phyloP scores from a whole-genome alignment of 2,113 vertebrate genomes.

The Stigmatopora nigra region DNA sequence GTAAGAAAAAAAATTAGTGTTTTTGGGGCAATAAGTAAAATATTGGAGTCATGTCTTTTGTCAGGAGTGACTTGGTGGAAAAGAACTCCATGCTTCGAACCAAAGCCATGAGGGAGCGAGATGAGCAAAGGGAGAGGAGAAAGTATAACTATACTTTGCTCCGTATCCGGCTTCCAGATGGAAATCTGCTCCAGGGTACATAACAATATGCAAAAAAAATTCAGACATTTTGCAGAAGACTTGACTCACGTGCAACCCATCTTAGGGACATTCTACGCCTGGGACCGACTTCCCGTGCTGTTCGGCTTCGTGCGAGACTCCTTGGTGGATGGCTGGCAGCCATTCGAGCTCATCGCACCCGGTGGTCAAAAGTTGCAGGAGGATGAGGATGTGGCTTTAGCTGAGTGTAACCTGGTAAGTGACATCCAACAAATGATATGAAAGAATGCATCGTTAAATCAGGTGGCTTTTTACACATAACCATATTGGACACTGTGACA shows the following conservation, averaged over 20 bases:
- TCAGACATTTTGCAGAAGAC: not conserved
- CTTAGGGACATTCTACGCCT: slow-evolving; percentile 85
- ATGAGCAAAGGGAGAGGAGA: slow-evolving; percentile 82
- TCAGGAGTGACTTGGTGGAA: slow-evolving; percentile 79
- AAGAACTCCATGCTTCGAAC: slow-evolving; percentile 82
- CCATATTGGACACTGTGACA: too few species aligned
- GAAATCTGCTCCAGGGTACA: slow-evolving; percentile 83
- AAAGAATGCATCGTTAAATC: not conserved
- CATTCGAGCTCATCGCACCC: slow-evolving; percentile 83
- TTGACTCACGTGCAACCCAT: not conserved
- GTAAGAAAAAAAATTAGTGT: slow-evolving; percentile 49
- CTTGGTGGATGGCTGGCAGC: slow-evolving; percentile 83
- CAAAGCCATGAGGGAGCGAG: slow-evolving; percentile 88
- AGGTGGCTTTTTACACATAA: too few species aligned
- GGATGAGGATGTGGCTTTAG: slow-evolving; percentile 71
- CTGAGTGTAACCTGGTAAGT: slow-evolving; percentile 87
- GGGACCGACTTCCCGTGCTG: slow-evolving; percentile 74
- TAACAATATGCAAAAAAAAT: not conserved
- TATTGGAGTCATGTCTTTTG: not conserved
- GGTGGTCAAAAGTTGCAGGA: slow-evolving; percentile 83
- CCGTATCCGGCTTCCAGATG: slow-evolving; percentile 81
- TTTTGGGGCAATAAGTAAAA: not conserved
- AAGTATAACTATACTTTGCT: slow-evolving; percentile 87
- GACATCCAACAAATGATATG: not conserved
- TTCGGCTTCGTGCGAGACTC: slow-evolving; percentile 80